phyloP scores from a whole-genome alignment of 2,888 invertebrate genomes.

The Parnassius mnemosyne region DNA sequence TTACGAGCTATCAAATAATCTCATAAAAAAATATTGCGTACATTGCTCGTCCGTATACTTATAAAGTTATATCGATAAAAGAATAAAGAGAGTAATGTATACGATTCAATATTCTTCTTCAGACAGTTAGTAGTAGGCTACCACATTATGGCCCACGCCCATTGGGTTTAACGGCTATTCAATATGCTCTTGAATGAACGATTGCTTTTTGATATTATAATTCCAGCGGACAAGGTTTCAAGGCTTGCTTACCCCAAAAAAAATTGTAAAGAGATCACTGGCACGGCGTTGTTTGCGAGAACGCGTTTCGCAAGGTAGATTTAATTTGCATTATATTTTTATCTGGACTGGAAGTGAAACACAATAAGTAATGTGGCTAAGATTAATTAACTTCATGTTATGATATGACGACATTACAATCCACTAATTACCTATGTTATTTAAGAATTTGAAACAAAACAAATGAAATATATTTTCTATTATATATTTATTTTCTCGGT shows the following conservation, averaged over 20 bases:
- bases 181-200: slow-evolving; percentile 75
- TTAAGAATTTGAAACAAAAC: too few relatives aligned
- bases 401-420: too few relatives aligned
- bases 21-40: slow-evolving; percentile 14
- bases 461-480: too few relatives aligned
- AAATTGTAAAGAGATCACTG: slow-evolving; percentile 68
- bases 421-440: too few relatives aligned
- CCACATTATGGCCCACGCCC: slow-evolving; percentile 73
- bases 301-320: slow-evolving; percentile 44
- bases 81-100: slow-evolving; percentile 18
- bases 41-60: slow-evolving; percentile 37
- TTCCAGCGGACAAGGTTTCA: slow-evolving; percentile 65
- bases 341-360: not conserved
- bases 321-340: slow-evolving; percentile 47
- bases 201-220: slow-evolving; percentile 76
- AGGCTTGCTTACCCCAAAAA: slow-evolving; percentile 55
- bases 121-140: slow-evolving; percentile 27
- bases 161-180: slow-evolving; percentile 75
- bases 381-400: too few relatives aligned
- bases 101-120: not conserved
- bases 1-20: slow-evolving; percentile 28
- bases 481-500: too few relatives aligned
- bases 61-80: slow-evolving; percentile 28
- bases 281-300: slow-evolving; percentile 51
- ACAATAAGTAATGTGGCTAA: too few relatives aligned